Conservation (phyloP, 2,113 vertebrate genomes). For the Geococcyx californianus region DNA sequence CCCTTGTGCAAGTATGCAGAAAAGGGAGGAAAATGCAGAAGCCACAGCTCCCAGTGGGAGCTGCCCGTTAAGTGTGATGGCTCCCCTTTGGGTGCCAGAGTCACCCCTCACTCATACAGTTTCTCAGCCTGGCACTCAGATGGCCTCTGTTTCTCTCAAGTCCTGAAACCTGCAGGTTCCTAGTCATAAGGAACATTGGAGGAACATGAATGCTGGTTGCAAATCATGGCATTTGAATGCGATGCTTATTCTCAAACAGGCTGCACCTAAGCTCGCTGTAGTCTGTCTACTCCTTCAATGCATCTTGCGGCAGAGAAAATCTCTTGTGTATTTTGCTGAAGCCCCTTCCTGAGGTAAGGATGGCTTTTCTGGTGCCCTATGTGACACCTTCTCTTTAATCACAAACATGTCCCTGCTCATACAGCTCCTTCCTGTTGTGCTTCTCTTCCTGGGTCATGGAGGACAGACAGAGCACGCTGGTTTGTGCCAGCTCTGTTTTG, state of each 20-base stretch:
- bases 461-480: neutral
- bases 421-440: neutral
- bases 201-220: neutral
- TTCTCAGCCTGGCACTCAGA: rapidly evolving
- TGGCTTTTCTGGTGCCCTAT: neutral
- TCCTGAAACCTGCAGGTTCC: neutral
- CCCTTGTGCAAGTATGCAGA: rapidly evolving
- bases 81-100: neutral
- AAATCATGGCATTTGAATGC: rapidly evolving
- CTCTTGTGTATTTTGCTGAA: neutral
- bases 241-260: neutral
- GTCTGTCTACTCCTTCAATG: neutral
- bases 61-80: neutral
- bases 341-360: neutral
- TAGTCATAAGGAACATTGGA: neutral
- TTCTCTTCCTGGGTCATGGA: rapidly evolving
- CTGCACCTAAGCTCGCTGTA: neutral
- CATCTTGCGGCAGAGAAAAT: too few relatives aligned
- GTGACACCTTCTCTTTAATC: too few relatives aligned
- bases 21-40: neutral
- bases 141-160: neutral
- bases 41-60: rapidly evolving
- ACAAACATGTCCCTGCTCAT: rapidly evolving
- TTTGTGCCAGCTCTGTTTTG: neutral
- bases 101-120: rapidly evolving